Evolutionary conservation across 2,797 vertebrate genomes (phyloP), one percentile per base, ranked within the genome.

Genomic region (Esox lucius): DNA sequence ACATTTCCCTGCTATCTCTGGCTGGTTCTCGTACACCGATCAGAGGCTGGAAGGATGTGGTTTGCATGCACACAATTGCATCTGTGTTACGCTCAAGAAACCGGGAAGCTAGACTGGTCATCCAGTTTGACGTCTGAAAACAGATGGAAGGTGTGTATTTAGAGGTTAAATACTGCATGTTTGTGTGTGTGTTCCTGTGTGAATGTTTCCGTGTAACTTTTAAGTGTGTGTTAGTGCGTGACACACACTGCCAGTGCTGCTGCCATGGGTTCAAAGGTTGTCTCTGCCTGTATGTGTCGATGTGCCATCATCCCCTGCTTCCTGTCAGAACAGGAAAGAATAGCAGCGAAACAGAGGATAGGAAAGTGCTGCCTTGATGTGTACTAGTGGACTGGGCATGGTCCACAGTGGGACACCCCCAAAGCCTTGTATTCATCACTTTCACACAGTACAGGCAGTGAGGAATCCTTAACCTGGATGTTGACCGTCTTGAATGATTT

Each of bases 321-420:
- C 93, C 93, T 93, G 92, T 93, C 90, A 94, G 94, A 94, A 95
- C 93, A 94, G 94, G 94, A 95, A 93, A 93, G 77, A 90, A 90
- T 89, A 89, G 81, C 84, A 84, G 87, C 71, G 84, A 92, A 90
- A 90, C 85, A 90, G 87, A 89, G 88, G 87, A 86, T 91, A 89
- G 92, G 92, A 93, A 94, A 94, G 91, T 91, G 87, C 80, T 89
- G 85, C 90, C 90, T 94, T 90, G 88, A 92, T 93, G 89, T 93
- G 87, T 82, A 87, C 89, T 92, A 88, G 92, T 89, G 64, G 82
- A 77, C 74, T 85, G 77, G 92, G 91, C 62, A 88, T 83, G 88
- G 87, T 89, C 90, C 85, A 46, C 82, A 77, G 83, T 73, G 68
- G 85, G 87, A 86, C 84, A 84, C 84, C 84, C 84, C 80, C 76